These are phyloP conservation scores for Meloidogyne floridensis DNA, from an alignment of 1,140 invertebrate species.

Conservation along the genomic window DNA sequence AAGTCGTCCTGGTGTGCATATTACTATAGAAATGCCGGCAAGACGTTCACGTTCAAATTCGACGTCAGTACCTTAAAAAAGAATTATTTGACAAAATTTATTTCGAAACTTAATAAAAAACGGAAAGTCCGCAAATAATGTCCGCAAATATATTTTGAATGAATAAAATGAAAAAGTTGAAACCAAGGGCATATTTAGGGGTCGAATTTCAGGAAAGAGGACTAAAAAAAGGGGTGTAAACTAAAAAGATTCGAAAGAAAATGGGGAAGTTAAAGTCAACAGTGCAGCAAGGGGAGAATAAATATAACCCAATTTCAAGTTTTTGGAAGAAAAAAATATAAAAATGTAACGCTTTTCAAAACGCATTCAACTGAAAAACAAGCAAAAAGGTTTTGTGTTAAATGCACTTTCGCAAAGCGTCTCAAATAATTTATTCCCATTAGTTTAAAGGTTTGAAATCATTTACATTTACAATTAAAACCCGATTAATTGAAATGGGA, in stretches of 20 bases:
- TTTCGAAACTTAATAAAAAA: neutral
- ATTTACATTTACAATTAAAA: neutral
- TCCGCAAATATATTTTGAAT: too few relatives aligned
- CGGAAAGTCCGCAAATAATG: too few relatives aligned
- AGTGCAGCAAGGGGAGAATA: too few relatives aligned
- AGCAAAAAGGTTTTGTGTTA: neutral
- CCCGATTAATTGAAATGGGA: neutral
- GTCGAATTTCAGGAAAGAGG: too few relatives aligned
- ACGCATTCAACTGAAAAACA: neutral
- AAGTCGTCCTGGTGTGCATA: slow-evolving; percentile 92
- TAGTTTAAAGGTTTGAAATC: neutral
- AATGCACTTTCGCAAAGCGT: slow-evolving; percentile 7
- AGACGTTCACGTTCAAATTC: slow-evolving; percentile 55
- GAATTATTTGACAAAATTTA: too few relatives aligned
- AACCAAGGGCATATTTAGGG: too few relatives aligned
- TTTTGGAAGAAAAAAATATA: too few relatives aligned
- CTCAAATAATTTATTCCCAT: neutral
- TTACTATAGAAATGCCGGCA: slow-evolving; percentile 79
- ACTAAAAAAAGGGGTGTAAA: too few relatives aligned
- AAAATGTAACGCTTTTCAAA: neutral
- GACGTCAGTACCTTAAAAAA: slow-evolving; percentile 52
- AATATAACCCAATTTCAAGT: too few relatives aligned
- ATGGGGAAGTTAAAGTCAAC: too few relatives aligned
- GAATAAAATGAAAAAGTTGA: too few relatives aligned
- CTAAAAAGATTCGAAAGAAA: too few relatives aligned